Conservation (phyloP, 2,797 vertebrate species). For the Avahi laniger region DNA sequence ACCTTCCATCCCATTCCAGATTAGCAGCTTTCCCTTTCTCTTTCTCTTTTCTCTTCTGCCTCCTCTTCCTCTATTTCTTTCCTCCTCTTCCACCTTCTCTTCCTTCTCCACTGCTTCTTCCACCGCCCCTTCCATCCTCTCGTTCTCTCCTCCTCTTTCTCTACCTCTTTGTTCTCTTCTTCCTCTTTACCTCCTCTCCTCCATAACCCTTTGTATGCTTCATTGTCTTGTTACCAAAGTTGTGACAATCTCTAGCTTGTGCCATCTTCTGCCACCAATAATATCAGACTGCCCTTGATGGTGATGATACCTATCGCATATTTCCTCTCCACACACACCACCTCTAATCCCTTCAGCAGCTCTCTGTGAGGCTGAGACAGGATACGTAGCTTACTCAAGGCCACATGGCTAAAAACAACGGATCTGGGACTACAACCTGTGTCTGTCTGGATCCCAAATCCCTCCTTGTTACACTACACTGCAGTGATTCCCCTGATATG, state of each 20-base stretch:
- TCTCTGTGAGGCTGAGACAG: not conserved
- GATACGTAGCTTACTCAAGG: not conserved
- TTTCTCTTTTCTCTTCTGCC: not conserved
- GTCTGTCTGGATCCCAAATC: not conserved
- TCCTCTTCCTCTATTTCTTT: not conserved
- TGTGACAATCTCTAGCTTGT: not conserved
- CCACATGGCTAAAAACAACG: not conserved
- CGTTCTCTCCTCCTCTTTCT: not conserved
- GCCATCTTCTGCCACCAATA: not conserved
- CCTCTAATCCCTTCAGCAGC: not conserved
- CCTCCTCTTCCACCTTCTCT: not conserved
- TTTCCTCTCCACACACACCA: not conserved
- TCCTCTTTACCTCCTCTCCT: not conserved
- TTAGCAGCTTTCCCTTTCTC: not conserved
- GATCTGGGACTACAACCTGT: not conserved
- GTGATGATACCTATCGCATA: not conserved
- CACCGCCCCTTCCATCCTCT: not conserved
- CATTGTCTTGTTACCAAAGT: not conserved
- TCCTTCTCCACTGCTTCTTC: not conserved
- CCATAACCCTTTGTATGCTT: not conserved
- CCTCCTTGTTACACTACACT: not conserved
- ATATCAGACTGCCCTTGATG: not conserved
- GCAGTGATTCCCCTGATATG: not conserved
- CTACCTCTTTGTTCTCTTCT: not conserved
- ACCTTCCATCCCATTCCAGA: not conserved